A percentile compares a stretch with the other conserved stretches of the same genome.
Conservation (phyloP, 2,113 vertebrate genomes). For the Labeo rohita region DNA sequence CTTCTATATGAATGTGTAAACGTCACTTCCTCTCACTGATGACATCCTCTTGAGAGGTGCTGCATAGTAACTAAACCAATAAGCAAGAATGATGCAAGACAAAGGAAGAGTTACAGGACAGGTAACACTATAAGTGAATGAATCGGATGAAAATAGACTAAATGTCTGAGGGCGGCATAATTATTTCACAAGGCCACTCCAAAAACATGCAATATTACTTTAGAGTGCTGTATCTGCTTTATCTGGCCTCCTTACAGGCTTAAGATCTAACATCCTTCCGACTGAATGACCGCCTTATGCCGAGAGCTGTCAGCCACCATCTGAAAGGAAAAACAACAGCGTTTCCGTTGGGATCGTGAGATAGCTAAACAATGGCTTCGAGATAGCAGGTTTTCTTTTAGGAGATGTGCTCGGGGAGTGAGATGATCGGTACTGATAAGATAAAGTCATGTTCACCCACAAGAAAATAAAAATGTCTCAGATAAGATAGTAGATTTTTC, state of each 20-base stretch:
- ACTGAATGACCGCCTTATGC: slow-evolving; percentile 5
- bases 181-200: slow-evolving; percentile 13
- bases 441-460: slow-evolving; percentile 30
- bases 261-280: not conserved
- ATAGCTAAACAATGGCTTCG: not conserved
- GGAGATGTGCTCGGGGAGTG: not conserved
- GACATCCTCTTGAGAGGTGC: not conserved
- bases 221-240: not conserved
- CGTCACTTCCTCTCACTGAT: not conserved
- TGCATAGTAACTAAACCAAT: not conserved
- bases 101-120: not conserved
- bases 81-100: slow-evolving; percentile 14
- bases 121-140: not conserved
- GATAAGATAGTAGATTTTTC: slow-evolving; percentile 33
- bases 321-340: slow-evolving; percentile 5
- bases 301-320: slow-evolving; percentile 18
- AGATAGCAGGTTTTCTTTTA: slow-evolving; percentile 23
- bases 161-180: not conserved
- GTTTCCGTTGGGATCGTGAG: not conserved
- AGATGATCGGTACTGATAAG: slow-evolving; percentile 34
- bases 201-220: slow-evolving; percentile 23
- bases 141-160: not conserved
- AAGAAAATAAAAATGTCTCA: slow-evolving; percentile 36
- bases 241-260: slow-evolving; percentile 11
- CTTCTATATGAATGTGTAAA: not conserved